Conservation (phyloP, 2,113 vertebrate species). For the Noctilio leporinus region DNA sequence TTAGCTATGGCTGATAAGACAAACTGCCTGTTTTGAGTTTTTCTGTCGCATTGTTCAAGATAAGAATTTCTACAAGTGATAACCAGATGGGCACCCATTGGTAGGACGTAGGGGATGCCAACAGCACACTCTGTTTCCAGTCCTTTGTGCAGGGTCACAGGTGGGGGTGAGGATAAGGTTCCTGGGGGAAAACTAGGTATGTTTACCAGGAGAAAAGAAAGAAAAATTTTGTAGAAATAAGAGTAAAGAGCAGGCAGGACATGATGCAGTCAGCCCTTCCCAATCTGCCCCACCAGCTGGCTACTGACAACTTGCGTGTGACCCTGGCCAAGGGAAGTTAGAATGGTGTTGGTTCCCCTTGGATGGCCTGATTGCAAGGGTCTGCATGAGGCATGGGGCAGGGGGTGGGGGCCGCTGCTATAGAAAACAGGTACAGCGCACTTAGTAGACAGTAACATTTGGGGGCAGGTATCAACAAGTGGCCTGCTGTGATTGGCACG, state of each 20-base stretch:
- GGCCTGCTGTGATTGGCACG: background rate
- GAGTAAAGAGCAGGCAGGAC: background rate
- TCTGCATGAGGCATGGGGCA: background rate
- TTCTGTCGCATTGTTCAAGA: background rate
- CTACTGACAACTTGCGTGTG: background rate
- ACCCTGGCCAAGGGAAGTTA: background rate
- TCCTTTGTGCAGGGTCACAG: rapidly evolving
- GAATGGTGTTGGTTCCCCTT: background rate
- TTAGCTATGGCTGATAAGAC: background rate
- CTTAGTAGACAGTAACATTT: background rate
- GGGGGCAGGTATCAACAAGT: background rate
- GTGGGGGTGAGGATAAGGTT: background rate
- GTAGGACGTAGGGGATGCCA: background rate
- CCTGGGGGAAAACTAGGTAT: background rate
- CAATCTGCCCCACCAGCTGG: background rate
- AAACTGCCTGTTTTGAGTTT: background rate
- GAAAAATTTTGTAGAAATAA: background rate
- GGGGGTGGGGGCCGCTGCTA: background rate
- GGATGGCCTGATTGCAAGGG: background rate
- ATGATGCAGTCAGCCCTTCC: background rate
- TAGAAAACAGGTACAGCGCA: background rate
- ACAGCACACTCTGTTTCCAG: background rate
- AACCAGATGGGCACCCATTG: background rate
- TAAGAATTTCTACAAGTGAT: background rate
- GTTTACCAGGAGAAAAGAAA: background rate